Conservation (phyloP, 2,888 invertebrate genomes). For the Archips crataeganus region DNA sequence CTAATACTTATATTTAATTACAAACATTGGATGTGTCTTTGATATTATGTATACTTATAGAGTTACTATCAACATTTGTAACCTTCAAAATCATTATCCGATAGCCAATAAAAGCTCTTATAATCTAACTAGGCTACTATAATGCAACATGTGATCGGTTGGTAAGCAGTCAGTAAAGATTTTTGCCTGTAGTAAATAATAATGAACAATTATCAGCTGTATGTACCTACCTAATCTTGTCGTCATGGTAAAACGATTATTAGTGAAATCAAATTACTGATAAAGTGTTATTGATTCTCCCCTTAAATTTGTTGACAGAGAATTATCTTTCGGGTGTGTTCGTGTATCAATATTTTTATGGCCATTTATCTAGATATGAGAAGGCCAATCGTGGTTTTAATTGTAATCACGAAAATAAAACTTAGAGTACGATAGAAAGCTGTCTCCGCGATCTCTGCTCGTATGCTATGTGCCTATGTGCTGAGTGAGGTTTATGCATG, state of each 20-base stretch:
- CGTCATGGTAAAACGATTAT: conserved; percentile 52
- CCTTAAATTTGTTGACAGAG: conserved; percentile 57
- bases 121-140: no score
- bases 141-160: neutral
- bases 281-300: conserved; percentile 49
- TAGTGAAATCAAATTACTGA: conserved; percentile 44
- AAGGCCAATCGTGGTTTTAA: neutral
- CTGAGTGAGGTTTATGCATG: no score
- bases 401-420: neutral
- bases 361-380: neutral
- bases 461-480: no score
- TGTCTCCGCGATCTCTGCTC: no score
- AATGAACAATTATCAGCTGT: no score
- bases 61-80: neutral
- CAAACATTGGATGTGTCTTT: neutral
- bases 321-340: conserved; percentile 55
- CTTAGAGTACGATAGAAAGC: no score
- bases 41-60: no score
- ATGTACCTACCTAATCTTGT: conserved; percentile 30
- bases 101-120: no score
- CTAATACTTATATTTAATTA: neutral
- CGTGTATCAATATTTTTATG: conserved; percentile 1
- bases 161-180: neutral
- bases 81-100: neutral
- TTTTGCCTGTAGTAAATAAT: neutral